Percentiles rank a stretch among this genome's conserved stretches.
Evolutionary conservation across 2,888 invertebrate species (phyloP).

Genomic region (Pelosia muscerda): DNA sequence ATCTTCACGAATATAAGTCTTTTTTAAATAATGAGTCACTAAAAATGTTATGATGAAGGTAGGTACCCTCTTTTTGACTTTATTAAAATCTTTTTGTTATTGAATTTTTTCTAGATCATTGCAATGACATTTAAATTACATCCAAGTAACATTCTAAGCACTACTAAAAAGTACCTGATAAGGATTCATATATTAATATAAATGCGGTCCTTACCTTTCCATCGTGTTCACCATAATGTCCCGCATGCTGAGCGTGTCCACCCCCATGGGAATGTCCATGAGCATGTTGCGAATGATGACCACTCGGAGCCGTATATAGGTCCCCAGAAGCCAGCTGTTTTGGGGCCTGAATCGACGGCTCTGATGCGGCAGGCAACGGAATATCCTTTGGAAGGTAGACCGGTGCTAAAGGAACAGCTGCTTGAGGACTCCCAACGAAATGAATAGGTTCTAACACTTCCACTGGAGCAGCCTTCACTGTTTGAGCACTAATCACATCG

Average conservation of each 20-base stretch:
- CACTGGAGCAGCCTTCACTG: constrained; percentile 41
- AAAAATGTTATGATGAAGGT: no score
- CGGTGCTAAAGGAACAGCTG: constrained; percentile 51
- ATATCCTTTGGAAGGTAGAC: constrained; percentile 44
- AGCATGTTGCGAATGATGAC: constrained; percentile 67
- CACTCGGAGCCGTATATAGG: constrained; percentile 59
- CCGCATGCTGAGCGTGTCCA: constrained; percentile 84
- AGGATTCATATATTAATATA: background rate
- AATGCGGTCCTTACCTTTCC: constrained; percentile 74
- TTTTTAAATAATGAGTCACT: no score
- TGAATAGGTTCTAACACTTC: constrained; percentile 49
- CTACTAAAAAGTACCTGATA: no score
- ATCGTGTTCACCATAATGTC: constrained; percentile 84
- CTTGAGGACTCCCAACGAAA: constrained; percentile 47
- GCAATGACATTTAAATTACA: no score
- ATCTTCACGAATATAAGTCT: no score
- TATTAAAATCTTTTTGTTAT: no score
- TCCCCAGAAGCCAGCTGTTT: constrained; percentile 60
- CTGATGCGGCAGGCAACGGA: constrained; percentile 53
- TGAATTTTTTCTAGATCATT: no score
- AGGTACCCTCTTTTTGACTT: no score
- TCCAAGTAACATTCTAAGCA: background rate
- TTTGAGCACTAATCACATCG: constrained; percentile 59
- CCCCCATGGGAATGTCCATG: constrained; percentile 80
- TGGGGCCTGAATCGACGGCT: constrained; percentile 52